Conservation (phyloP, 2,888 invertebrate species). For the Tromatobia lineatoria region DNA sequence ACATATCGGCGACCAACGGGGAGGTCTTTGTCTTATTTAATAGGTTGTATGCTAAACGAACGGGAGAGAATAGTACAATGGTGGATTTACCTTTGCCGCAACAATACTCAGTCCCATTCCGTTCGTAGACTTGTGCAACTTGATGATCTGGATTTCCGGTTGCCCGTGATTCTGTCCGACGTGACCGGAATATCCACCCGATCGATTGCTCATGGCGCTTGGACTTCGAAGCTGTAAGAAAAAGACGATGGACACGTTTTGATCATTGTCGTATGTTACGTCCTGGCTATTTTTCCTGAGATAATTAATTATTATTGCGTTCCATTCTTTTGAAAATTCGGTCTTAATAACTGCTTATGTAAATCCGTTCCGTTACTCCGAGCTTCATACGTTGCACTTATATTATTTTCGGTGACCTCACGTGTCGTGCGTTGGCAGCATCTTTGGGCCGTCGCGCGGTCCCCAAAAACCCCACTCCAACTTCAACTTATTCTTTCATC, state of each 20-base stretch:
- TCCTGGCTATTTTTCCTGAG: no score
- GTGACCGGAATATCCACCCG: slow-evolving; percentile 85
- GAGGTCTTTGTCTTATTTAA: slow-evolving; percentile 63
- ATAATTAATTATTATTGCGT: no score
- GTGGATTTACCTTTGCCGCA: slow-evolving; percentile 93
- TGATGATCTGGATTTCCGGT: slow-evolving; percentile 93
- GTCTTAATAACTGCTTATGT: no score
- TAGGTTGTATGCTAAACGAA: slow-evolving; percentile 32
- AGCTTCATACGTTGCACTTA: no score
- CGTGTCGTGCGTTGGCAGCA: no score
- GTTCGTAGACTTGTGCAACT: slow-evolving; percentile 96
- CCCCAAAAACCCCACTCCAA: no score
- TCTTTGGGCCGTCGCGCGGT: no score
- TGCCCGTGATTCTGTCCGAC: slow-evolving; percentile 86
- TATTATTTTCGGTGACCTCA: no score
- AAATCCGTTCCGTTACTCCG: no score
- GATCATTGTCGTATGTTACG: not conserved
- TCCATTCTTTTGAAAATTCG: no score
- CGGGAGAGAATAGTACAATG: slow-evolving; percentile 49
- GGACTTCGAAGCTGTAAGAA: slow-evolving; percentile 87
- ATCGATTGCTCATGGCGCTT: slow-evolving; percentile 89
- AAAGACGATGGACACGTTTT: slow-evolving; percentile 7
- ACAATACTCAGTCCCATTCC: slow-evolving; percentile 99
- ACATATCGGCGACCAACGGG: slow-evolving; percentile 43
- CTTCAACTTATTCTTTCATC: no score